These are phyloP conservation scores for Nomada ruficornis DNA, from an alignment of 2,888 invertebrate species.

Conservation along the genomic window DNA sequence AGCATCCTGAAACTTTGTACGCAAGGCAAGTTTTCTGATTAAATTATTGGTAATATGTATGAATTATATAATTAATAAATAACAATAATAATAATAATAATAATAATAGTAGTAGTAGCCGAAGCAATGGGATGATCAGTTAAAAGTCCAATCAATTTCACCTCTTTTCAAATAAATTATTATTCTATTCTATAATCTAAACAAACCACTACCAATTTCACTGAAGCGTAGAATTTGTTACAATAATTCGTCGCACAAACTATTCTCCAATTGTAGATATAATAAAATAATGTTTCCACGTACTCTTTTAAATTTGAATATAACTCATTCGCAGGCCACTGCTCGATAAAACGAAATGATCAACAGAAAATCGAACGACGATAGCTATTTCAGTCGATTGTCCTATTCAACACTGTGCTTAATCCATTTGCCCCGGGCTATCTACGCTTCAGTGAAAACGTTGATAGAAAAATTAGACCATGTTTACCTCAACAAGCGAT, in stretches of 20 bases:
- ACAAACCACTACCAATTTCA: too few species aligned
- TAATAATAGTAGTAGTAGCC: too few species aligned
- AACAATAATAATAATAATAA: too few species aligned
- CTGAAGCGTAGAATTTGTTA: too few species aligned
- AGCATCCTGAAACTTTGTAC: constrained; percentile 59
- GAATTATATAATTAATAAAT: too few species aligned
- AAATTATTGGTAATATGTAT: background rate
- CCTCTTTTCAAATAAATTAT: too few species aligned
- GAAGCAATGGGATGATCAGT: too few species aligned
- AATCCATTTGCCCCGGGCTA: background rate
- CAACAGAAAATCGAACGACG: background rate
- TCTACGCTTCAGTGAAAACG: background rate
- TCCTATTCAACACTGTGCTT: background rate
- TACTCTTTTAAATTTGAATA: background rate
- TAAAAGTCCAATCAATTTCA: too few species aligned
- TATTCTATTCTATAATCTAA: too few species aligned
- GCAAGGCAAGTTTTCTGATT: background rate
- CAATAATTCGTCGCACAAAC: too few species aligned
- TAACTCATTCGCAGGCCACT: background rate
- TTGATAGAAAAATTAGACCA: background rate
- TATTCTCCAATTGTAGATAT: background rate
- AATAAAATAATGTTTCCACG: background rate
- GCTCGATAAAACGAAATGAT: background rate
- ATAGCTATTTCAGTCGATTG: background rate
- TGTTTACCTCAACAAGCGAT: constrained; percentile 37